phyloP scores from a whole-genome alignment of 2,888 invertebrate species.

The Drosophila phalerata region DNA sequence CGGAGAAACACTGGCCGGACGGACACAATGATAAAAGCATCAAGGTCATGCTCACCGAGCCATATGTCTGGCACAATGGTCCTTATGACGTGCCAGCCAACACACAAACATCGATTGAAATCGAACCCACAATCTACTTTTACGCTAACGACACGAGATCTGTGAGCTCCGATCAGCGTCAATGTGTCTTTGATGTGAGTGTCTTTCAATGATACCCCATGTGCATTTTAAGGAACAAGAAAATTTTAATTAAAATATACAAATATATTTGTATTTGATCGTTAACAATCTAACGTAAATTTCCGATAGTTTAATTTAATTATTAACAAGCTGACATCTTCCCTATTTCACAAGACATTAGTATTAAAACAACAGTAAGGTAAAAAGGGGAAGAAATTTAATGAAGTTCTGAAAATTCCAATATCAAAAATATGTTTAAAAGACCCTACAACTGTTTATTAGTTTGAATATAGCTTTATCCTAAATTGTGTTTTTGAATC shows the following conservation, averaged over 20 bases:
- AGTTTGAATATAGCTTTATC: too few relatives aligned
- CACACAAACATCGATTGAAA: constrained; percentile 74
- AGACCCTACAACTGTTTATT: too few relatives aligned
- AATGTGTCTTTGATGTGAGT: constrained; percentile 80
- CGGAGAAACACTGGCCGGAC: constrained; percentile 74
- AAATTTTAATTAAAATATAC: too few relatives aligned
- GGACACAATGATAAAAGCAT: constrained; percentile 71
- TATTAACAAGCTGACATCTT: background rate
- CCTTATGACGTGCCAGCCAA: constrained; percentile 75
- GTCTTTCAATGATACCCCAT: background rate
- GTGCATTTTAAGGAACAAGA: background rate
- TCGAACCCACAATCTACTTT: constrained; percentile 82
- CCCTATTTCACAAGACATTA: background rate
- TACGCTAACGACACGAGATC: constrained; percentile 80
- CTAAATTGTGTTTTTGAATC: background rate
- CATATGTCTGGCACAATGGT: constrained; percentile 77
- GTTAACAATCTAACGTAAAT: too few relatives aligned
- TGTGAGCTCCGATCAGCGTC: constrained; percentile 69
- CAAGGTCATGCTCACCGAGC: constrained; percentile 80
- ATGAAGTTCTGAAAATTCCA: too few relatives aligned
- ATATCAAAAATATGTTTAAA: too few relatives aligned
- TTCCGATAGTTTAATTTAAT: background rate
- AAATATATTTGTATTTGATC: too few relatives aligned
- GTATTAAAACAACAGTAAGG: background rate
- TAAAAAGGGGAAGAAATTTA: too few relatives aligned